Evolutionary conservation across 2,888 invertebrate species (phyloP).

Genomic region (Thymelicus acteon): DNA sequence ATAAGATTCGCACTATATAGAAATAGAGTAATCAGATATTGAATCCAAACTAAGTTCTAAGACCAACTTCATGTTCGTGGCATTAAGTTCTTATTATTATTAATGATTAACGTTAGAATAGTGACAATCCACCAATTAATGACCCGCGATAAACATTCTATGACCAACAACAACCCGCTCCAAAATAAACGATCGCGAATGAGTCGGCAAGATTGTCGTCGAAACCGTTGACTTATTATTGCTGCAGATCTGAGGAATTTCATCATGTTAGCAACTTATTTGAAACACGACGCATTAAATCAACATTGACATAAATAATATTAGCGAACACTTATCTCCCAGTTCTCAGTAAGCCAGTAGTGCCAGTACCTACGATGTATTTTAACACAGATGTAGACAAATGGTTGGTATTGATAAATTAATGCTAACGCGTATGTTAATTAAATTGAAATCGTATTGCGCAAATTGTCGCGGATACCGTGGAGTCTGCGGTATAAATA

Average conservation of each 20-base stretch:
- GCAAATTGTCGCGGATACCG: not conserved
- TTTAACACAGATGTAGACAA: slow-evolving; percentile 30
- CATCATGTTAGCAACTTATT: slow-evolving; percentile 27
- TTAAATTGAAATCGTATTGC: slow-evolving; percentile 6
- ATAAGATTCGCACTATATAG: not conserved
- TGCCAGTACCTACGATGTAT: slow-evolving; percentile 1
- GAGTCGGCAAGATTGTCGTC: slow-evolving; percentile 19
- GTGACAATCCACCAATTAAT: not conserved
- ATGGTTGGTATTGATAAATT: slow-evolving; percentile 23
- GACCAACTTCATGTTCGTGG: not conserved
- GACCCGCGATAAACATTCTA: not conserved
- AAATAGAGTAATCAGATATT: not conserved
- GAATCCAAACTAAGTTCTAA: not conserved
- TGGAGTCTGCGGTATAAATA: not conserved
- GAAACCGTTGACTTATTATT: slow-evolving; percentile 32
- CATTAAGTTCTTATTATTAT: not conserved
- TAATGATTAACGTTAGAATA: not conserved
- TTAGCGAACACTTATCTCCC: slow-evolving; percentile 21
- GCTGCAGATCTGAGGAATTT: slow-evolving; percentile 21
- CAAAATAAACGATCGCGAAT: slow-evolving; percentile 9
- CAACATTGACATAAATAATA: slow-evolving; percentile 37
- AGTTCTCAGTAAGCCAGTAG: slow-evolving; percentile 17
- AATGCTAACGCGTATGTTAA: slow-evolving; percentile 12
- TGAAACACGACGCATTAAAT: slow-evolving; percentile 30
- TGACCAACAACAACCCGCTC: not conserved